A percentile compares a stretch with the other conserved stretches of the same genome.
phyloP scores from a whole-genome alignment of 2,113 vertebrate species.

The Notothenia rossii region DNA sequence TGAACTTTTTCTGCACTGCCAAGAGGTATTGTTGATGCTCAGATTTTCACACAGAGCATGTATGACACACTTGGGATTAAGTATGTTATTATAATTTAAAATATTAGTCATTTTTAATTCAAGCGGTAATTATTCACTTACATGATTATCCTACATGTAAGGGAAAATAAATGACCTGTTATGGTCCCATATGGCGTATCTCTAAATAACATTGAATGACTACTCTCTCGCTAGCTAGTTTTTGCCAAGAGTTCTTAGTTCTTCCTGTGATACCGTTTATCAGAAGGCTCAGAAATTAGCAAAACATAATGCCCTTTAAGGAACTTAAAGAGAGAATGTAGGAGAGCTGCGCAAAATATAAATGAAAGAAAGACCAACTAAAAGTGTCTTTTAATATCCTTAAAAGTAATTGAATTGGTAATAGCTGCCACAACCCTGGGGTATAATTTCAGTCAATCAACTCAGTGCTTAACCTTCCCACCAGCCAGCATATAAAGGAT shows the following conservation, averaged over 20 bases:
- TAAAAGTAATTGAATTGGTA: too few species aligned
- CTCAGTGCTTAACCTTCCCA: too few species aligned
- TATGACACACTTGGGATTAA: neutral
- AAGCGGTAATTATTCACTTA: neutral
- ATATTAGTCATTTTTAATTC: neutral
- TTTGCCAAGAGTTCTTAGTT: neutral
- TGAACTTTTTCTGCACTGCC: slow-evolving; percentile 60
- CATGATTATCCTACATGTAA: neutral
- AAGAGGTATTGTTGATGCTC: slow-evolving; percentile 59
- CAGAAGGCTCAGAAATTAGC: neutral
- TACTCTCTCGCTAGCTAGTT: neutral
- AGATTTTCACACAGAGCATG: slow-evolving; percentile 16
- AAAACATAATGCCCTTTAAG: too few species aligned
- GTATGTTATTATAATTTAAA: neutral
- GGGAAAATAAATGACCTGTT: neutral
- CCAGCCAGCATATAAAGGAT: too few species aligned
- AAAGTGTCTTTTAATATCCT: too few species aligned
- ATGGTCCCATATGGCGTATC: neutral
- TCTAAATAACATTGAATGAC: neutral
- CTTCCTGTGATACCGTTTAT: neutral
- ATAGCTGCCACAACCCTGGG: too few species aligned
- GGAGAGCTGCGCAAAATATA: too few species aligned
- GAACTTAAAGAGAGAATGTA: too few species aligned
- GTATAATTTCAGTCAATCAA: too few species aligned
- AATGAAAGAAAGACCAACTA: too few species aligned